Conservation (phyloP, 2,113 vertebrate species). For the Pandion haliaetus region DNA sequence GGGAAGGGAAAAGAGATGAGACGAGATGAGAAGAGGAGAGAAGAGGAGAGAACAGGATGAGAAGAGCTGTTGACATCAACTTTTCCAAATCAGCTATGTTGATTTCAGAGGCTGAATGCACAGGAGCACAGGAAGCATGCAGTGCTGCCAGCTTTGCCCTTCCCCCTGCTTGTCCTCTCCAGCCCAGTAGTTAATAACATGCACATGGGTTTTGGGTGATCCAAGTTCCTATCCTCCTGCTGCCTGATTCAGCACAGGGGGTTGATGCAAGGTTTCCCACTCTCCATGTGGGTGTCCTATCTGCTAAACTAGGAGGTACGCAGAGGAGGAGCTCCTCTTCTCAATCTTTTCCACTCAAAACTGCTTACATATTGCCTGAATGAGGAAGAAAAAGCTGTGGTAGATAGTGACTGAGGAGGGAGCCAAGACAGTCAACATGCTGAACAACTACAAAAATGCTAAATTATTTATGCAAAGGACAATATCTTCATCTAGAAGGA, state of each 20-base stretch:
- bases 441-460: not conserved
- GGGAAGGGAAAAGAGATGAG: rapidly evolving
- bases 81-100: not conserved
- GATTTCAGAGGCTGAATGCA: not conserved
- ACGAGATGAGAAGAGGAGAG: rapidly evolving
- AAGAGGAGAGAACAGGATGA: rapidly evolving
- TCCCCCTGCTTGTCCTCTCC: not conserved
- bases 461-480: not conserved
- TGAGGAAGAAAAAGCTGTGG: not conserved
- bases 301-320: not conserved
- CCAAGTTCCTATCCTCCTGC: not conserved
- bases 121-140: not conserved
- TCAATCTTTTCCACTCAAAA: not conserved
- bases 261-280: not conserved
- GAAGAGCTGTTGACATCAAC: not conserved
- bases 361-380: not conserved
- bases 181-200: not conserved
- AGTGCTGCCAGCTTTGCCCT: not conserved
- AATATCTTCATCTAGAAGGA: not conserved
- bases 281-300: not conserved
- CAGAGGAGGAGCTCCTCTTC: not conserved
- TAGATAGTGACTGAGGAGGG: not conserved
- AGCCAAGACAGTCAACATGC: not conserved
- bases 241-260: not conserved
- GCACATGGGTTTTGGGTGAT: not conserved